Evolutionary conservation across 2,113 vertebrate genomes (phyloP).

Genomic region (Cairina moschata): DNA sequence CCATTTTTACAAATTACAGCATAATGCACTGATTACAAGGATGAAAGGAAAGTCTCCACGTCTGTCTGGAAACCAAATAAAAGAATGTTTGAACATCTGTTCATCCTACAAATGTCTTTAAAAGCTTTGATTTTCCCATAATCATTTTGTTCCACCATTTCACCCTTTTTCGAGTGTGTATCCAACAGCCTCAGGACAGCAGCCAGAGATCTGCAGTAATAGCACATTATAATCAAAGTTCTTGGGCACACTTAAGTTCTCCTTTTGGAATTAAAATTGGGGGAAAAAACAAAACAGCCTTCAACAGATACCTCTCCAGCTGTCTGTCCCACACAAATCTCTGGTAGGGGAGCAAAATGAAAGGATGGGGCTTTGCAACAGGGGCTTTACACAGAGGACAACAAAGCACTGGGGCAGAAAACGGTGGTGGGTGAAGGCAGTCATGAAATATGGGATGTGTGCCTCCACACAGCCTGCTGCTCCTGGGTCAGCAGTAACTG

Average conservation of each 20-base stretch:
- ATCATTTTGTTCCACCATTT: conserved; percentile 67
- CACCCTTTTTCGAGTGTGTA: conserved; percentile 64
- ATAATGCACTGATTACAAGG: conserved; percentile 73
- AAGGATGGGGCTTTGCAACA: background rate
- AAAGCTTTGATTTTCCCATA: conserved; percentile 71
- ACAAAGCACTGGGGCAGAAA: background rate
- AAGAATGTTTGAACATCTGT: conserved; percentile 70
- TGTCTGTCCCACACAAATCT: background rate
- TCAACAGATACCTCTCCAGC: background rate
- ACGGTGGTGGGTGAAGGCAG: rapidly evolving
- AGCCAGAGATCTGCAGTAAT: conserved; percentile 71
- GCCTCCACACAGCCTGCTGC: background rate
- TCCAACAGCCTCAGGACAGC: conserved; percentile 63
- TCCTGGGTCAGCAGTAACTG: background rate
- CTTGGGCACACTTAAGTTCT: conserved; percentile 8
- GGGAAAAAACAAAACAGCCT: background rate
- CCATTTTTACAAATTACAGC: conserved; percentile 77
- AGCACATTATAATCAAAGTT: conserved; percentile 68
- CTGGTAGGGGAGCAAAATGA: background rate
- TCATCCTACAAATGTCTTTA: conserved; percentile 69
- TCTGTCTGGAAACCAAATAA: conserved; percentile 73
- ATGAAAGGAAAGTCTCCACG: conserved; percentile 71
- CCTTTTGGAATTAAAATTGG: background rate
- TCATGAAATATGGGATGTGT: rapidly evolving
- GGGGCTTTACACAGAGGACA: background rate